phyloP scores from a whole-genome alignment of 23 tunicate genomes.

The Styela clava region DNA sequence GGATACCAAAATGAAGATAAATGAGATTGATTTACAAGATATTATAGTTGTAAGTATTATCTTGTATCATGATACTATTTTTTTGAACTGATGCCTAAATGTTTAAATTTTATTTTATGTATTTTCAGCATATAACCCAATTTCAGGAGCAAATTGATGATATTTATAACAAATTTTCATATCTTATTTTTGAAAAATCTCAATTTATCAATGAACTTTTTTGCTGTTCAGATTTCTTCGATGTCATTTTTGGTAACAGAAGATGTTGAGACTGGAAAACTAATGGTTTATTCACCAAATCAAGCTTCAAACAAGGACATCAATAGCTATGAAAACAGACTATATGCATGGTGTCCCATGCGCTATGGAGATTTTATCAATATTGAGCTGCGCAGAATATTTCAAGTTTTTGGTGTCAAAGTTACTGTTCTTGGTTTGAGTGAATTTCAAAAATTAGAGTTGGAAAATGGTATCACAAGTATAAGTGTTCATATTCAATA shows the following conservation, averaged over 20 bases:
- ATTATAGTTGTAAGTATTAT: too few relatives aligned
- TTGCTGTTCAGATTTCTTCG: background rate
- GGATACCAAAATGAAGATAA: too few relatives aligned
- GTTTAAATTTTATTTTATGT: too few relatives aligned
- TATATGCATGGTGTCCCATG: slow-evolving; percentile 9
- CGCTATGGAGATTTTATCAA: slow-evolving; percentile 3
- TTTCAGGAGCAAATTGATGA: too few relatives aligned
- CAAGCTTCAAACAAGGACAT: too few relatives aligned
- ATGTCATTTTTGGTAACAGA: background rate
- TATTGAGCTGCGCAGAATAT: background rate
- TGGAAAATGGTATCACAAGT: background rate
- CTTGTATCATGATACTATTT: too few relatives aligned
- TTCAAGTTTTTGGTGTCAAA: background rate
- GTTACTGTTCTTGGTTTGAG: background rate
- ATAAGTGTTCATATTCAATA: background rate
- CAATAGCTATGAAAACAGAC: too few relatives aligned
- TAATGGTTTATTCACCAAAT: background rate
- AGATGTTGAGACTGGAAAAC: background rate
- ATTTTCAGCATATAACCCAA: too few relatives aligned
- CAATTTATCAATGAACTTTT: background rate
- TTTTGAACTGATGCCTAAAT: too few relatives aligned
- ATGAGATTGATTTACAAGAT: too few relatives aligned
- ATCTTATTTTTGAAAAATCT: too few relatives aligned
- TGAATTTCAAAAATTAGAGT: background rate
- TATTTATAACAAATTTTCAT: too few relatives aligned